Conservation (phyloP, 2,888 invertebrate genomes). For the Malacosoma neustria region DNA sequence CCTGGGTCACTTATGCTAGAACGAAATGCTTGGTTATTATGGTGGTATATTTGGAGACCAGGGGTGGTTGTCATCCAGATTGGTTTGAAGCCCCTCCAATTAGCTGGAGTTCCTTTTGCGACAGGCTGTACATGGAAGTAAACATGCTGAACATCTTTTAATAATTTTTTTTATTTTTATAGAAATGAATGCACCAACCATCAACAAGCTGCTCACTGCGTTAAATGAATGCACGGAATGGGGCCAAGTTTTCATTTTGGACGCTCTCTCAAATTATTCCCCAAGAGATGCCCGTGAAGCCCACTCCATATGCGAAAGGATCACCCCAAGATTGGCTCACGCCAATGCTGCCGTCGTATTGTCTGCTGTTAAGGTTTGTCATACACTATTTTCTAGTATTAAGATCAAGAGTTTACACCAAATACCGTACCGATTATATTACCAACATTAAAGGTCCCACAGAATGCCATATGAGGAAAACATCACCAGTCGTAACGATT, state of each 20-base stretch:
- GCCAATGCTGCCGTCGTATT: conserved; percentile 99
- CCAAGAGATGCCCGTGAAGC: conserved; percentile 98
- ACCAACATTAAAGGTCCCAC: background rate
- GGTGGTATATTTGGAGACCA: too few relatives aligned
- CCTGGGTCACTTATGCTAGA: too few relatives aligned
- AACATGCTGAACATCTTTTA: too few relatives aligned
- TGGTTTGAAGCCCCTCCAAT: too few relatives aligned
- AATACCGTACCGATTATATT: background rate
- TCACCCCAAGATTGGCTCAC: conserved; percentile 97
- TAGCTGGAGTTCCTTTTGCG: too few relatives aligned
- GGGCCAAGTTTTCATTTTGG: conserved; percentile 99
- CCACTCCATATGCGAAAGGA: conserved; percentile 98
- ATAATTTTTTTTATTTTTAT: conserved; percentile 3
- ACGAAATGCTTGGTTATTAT: too few relatives aligned
- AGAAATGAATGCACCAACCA: conserved; percentile 97
- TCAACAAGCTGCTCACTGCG: conserved; percentile 98
- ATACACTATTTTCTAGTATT: too few relatives aligned
- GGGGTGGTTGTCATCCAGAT: too few relatives aligned
- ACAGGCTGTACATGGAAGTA: too few relatives aligned
- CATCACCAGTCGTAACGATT: too few relatives aligned
- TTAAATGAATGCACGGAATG: conserved; percentile 99
- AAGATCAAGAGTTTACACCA: too few relatives aligned
- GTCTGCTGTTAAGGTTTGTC: conserved; percentile 98
- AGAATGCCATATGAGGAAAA: too few relatives aligned
- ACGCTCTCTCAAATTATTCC: conserved; percentile 96